Evolutionary conservation across 2,113 vertebrate species (phyloP), one percentile per base, ranked within the genome.

Genomic region (Benitochromis conjunctus): DNA sequence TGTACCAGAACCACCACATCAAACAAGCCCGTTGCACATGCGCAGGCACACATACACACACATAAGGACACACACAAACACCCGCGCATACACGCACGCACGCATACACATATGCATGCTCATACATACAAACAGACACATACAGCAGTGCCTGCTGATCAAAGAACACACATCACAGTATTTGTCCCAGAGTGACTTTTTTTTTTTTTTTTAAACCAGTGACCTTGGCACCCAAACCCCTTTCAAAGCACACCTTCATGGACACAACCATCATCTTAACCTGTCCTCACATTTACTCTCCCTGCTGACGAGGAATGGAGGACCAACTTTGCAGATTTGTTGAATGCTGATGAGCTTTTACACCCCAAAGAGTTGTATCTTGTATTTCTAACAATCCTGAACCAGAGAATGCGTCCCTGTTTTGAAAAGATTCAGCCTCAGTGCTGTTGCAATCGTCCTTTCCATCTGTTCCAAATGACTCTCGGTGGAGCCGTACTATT

Each of bases 1-100:
- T 95, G 89, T 93, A 94, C 93, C 92, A 94, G 90, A 94, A 95
- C 92, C 89, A 94, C 91, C 93, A 94, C 93, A 95, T 96, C 94
- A 96, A 96, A 95, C 93, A 93, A 89, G 89, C 82, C 88, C 88
- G 84, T 88, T 79, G 84, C 89, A 89, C 90, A 92, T 85, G 85
- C 78, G 79, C 84, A 79, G 18, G 80, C 62, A 21, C 46, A 4
- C 76, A 10, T 26, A 24, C 77, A 36, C 80, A 46, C 64, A 13
- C 53, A 14, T 21, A 24, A 58, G 14, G 46, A 24, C 69, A 19
- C 57, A 60, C 36, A 55, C 79, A 38, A 43, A 38, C 18, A 21
- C n/a, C 9, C 58, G 6, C 58, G 36, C 4, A 6, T 51, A 6
- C 53, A 29, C 36, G 26, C 82, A 77, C 38, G 26, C 53, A 19